A percentile compares a stretch with the other conserved stretches of the same genome.
phyloP scores from a whole-genome alignment of 2,888 invertebrate genomes.

The Ptychoptera albimana region DNA sequence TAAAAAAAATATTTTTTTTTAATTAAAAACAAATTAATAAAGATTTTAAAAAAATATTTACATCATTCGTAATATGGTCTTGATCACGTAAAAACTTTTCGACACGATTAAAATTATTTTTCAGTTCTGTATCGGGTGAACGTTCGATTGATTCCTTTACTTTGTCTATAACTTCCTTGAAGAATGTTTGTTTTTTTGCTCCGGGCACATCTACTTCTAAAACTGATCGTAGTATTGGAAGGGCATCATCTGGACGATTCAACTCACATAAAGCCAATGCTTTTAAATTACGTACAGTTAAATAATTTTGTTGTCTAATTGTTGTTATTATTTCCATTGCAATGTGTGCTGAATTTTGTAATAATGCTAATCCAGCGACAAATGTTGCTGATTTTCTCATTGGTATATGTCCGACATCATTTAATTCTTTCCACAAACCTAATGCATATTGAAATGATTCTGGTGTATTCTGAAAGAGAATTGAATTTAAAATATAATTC shows the following conservation, averaged over 20 bases:
- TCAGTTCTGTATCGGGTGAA: conserved; percentile 34
- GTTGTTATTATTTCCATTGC: conserved; percentile 48
- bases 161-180: conserved; percentile 40
- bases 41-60: neutral
- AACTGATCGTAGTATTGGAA: conserved; percentile 39
- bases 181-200: conserved; percentile 40
- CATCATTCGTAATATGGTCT: conserved; percentile 9
- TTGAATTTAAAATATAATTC: neutral
- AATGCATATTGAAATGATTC: conserved; percentile 47
- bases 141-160: conserved; percentile 34
- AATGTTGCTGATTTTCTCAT: conserved; percentile 46
- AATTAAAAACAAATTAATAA: neutral
- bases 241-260: conserved; percentile 45
- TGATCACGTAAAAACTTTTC: conserved; percentile 36
- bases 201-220: conserved; percentile 39
- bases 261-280: conserved; percentile 42
- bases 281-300: conserved; percentile 53
- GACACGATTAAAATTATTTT: conserved; percentile 38
- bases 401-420: conserved; percentile 37
- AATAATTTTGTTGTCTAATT: conserved; percentile 40
- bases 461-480: conserved; percentile 45
- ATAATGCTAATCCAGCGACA: conserved; percentile 47
- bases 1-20: neutral
- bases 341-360: conserved; percentile 47
- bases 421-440: conserved; percentile 42